These are phyloP conservation scores for Syngnathus typhle DNA, from an alignment of 2,113 vertebrate genomes.

Conservation along the genomic window DNA sequence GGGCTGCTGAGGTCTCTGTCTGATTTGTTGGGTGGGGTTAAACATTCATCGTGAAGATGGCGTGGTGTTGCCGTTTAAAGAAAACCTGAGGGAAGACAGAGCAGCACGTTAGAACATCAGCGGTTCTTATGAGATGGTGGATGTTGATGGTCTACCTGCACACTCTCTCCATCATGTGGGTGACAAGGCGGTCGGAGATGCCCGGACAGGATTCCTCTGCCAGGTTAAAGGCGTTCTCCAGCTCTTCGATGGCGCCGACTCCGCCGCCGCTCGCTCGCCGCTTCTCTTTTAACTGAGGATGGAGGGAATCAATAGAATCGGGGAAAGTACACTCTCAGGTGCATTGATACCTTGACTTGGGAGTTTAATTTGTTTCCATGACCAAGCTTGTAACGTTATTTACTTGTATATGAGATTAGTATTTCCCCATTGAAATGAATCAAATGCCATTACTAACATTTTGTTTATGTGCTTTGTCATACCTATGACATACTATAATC, in stretches of 20 bases:
- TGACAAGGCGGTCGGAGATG: slow-evolving; percentile 89
- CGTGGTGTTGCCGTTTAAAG: slow-evolving; percentile 83
- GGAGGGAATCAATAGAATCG: neutral
- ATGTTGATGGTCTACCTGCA: slow-evolving; percentile 74
- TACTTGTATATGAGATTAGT: no score
- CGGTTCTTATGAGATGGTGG: neutral
- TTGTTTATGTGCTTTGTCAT: no score
- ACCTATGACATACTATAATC: no score
- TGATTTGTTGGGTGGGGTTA: slow-evolving; percentile 22
- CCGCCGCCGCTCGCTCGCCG: slow-evolving; percentile 79
- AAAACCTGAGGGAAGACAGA: slow-evolving; percentile 72
- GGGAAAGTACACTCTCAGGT: neutral
- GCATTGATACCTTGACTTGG: neutral
- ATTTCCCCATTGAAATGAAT: no score
- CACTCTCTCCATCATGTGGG: slow-evolving; percentile 87
- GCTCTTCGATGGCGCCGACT: slow-evolving; percentile 86
- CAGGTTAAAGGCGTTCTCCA: slow-evolving; percentile 95
- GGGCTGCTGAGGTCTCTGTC: slow-evolving; percentile 45
- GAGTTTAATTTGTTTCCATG: neutral
- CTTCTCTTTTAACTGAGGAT: slow-evolving; percentile 82
- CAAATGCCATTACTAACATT: no score
- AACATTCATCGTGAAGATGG: slow-evolving; percentile 74
- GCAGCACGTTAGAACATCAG: neutral
- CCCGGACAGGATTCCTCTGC: slow-evolving; percentile 90
- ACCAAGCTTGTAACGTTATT: no score